Conservation (phyloP, 2,888 invertebrate genomes). For the Ethmia dodecea region DNA sequence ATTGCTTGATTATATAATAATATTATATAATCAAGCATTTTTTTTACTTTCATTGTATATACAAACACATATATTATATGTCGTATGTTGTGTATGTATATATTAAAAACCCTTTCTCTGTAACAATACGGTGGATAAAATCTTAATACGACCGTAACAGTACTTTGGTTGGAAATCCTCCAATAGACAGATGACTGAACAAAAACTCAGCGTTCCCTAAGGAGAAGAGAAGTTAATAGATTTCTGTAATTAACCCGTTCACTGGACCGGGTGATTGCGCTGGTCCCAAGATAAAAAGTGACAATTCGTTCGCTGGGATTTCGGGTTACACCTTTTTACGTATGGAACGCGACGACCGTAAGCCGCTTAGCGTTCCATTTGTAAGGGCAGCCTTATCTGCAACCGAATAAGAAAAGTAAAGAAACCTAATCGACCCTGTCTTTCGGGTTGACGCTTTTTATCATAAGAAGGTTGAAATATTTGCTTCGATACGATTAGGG, state of each 20-base stretch:
- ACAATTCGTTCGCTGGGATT: conserved; percentile 31
- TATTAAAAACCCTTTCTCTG: too few relatives aligned
- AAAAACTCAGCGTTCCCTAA: conserved; percentile 53
- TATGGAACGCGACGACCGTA: conserved; percentile 34
- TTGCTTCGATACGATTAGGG: neutral
- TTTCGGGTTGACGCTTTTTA: conserved; percentile 53
- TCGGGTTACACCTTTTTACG: conserved; percentile 17
- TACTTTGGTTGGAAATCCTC: conserved; percentile 41
- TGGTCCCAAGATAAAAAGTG: conserved; percentile 49
- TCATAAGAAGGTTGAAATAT: conserved; percentile 16
- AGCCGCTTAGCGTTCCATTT: conserved; percentile 30
- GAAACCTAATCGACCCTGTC: conserved; percentile 12
- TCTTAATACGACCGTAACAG: too few relatives aligned
- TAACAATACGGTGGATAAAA: too few relatives aligned
- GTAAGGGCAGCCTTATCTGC: conserved; percentile 26
- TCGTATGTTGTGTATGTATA: too few relatives aligned
- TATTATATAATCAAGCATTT: too few relatives aligned
- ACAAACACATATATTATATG: too few relatives aligned
- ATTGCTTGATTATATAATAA: too few relatives aligned
- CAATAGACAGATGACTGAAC: conserved; percentile 53
- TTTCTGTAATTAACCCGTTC: conserved; percentile 77
- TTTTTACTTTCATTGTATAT: too few relatives aligned
- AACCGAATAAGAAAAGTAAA: conserved; percentile 12
- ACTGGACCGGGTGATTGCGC: conserved; percentile 73
- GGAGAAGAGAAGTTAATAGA: conserved; percentile 71